Evolutionary conservation across 2,113 vertebrate genomes (phyloP).

Genomic region (Ceuthmochares aereus): DNA sequence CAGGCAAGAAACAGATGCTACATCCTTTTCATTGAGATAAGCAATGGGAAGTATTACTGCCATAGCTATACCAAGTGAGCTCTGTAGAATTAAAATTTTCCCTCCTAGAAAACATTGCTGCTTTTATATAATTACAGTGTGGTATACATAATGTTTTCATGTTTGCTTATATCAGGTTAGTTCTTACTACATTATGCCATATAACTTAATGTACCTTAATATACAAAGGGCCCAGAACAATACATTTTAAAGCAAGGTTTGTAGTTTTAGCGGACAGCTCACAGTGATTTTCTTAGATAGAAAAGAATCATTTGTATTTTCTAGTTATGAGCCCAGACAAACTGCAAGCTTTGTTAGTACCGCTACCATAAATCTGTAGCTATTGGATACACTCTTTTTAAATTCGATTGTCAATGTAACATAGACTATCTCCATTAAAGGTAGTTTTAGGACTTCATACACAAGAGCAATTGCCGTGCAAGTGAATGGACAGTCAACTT

Average conservation of each 20-base stretch:
- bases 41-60: neutral
- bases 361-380: neutral
- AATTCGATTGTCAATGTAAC: neutral
- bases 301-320: neutral
- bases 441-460: neutral
- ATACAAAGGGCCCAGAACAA: neutral
- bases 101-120: neutral
- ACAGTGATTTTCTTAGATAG: neutral
- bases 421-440: neutral
- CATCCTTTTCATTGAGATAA: neutral
- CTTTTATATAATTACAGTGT: neutral
- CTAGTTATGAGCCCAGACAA: neutral
- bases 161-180: neutral
- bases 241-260: neutral
- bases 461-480: neutral
- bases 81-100: neutral
- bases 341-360: neutral
- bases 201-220: constrained; percentile 15
- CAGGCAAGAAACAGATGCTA: neutral
- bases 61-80: neutral
- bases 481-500: neutral
- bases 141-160: neutral
- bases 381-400: neutral
- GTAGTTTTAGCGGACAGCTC: constrained; percentile 13
- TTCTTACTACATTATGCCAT: constrained; percentile 4